Conservation (phyloP, 2,888 invertebrate species). For the Arctia plantaginis region DNA sequence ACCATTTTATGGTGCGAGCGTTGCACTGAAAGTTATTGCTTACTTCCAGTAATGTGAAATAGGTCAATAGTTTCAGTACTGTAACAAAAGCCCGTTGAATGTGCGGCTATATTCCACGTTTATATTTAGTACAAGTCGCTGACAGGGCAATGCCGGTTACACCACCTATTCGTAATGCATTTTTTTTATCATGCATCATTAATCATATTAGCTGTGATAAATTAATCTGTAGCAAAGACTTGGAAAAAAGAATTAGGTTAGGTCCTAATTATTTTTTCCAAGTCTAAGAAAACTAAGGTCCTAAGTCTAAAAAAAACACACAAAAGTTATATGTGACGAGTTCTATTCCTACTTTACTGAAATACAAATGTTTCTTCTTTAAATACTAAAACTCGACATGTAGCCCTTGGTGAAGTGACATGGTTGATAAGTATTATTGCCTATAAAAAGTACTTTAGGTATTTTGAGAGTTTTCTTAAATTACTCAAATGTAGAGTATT, state of each 20-base stretch:
- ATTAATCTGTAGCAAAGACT: neutral
- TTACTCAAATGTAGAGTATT: neutral
- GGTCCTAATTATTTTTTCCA: no score
- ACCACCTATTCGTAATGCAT: neutral
- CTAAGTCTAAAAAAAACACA: neutral
- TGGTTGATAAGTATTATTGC: neutral
- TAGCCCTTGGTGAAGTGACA: neutral
- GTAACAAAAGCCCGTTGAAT: slow-evolving; percentile 84
- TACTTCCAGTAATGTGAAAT: slow-evolving; percentile 85
- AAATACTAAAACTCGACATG: neutral
- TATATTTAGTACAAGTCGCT: slow-evolving; percentile 75
- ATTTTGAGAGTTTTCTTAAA: neutral
- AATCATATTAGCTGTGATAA: neutral
- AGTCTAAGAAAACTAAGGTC: no score
- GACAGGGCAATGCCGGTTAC: slow-evolving; percentile 50
- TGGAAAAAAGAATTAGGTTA: neutral
- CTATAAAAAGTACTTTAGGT: neutral
- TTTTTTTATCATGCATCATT: no score
- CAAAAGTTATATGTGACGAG: neutral
- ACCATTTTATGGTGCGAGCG: slow-evolving; percentile 78
- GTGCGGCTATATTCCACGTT: slow-evolving; percentile 70
- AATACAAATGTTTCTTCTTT: neutral
- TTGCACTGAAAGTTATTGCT: slow-evolving; percentile 85
- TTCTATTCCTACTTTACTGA: neutral
- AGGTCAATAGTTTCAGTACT: slow-evolving; percentile 86